Conservation (phyloP, 2,113 vertebrate genomes). For the Mionectes macconnelli region DNA sequence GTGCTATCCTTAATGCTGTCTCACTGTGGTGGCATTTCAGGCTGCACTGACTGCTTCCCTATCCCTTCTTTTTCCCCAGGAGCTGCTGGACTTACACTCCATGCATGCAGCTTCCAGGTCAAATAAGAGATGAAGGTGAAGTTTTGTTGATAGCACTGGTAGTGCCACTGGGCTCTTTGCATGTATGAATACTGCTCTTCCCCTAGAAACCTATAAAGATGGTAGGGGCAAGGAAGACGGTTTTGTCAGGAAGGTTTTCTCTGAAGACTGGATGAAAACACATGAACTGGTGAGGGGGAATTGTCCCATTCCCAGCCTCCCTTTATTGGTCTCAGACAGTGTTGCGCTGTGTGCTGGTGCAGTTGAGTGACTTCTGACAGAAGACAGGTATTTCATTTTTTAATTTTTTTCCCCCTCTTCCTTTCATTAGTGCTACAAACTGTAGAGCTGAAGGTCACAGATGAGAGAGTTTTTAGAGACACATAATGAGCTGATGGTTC, state of each 20-base stretch:
- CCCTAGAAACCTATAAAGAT: background rate
- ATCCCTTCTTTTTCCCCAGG: background rate
- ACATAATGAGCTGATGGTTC: background rate
- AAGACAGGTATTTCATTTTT: background rate
- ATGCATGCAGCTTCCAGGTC: background rate
- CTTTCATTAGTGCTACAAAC: background rate
- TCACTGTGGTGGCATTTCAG: background rate
- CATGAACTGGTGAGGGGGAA: background rate
- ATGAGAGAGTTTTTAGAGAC: background rate
- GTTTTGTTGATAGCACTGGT: background rate
- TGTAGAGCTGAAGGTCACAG: background rate
- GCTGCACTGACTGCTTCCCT: background rate
- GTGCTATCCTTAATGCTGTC: background rate
- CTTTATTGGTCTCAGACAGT: background rate
- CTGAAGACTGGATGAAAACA: background rate
- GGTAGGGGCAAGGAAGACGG: background rate
- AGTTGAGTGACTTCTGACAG: background rate
- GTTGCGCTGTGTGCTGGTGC: background rate
- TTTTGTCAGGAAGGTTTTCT: background rate
- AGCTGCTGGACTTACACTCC: background rate
- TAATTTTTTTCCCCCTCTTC: accelerated
- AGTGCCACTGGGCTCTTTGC: background rate
- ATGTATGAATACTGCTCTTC: background rate
- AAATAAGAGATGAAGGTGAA: background rate
- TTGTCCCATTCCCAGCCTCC: background rate